Evolutionary conservation across 2,888 invertebrate species (phyloP).

Genomic region (Andricus curvator): DNA sequence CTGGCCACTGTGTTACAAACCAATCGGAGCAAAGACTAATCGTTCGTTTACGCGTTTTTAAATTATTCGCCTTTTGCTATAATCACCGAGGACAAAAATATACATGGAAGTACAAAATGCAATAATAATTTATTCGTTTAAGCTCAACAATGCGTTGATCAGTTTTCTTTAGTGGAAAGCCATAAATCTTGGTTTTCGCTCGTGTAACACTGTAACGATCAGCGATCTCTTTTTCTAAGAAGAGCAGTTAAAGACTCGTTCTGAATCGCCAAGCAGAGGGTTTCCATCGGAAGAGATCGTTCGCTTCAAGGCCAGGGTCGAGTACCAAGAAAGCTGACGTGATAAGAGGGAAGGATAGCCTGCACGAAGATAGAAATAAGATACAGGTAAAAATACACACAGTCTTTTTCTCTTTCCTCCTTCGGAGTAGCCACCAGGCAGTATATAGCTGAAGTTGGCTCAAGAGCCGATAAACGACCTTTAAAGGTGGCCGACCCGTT

Average conservation of each 20-base stretch:
- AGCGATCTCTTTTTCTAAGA: constrained; percentile 12
- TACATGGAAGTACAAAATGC: neutral
- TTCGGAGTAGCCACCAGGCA: neutral
- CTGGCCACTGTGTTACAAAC: neutral
- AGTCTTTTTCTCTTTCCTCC: constrained; percentile 3
- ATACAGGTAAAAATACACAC: constrained; percentile 14
- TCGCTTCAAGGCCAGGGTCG: constrained; percentile 63
- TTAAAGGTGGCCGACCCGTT: constrained; percentile 64
- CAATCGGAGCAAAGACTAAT: constrained; percentile 10
- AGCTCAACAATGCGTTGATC: neutral
- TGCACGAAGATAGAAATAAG: constrained; percentile 29
- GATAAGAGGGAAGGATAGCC: constrained; percentile 49
- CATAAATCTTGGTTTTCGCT: constrained; percentile 4
- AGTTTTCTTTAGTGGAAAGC: constrained; percentile 3
- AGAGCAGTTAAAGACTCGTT: constrained; percentile 49
- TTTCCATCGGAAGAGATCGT: constrained; percentile 49
- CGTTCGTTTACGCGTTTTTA: neutral
- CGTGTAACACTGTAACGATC: neutral
- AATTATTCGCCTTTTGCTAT: neutral
- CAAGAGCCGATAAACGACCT: constrained; percentile 58
- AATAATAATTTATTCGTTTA: neutral
- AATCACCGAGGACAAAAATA: neutral
- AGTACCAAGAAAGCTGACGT: constrained; percentile 57
- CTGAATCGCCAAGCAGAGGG: constrained; percentile 36
- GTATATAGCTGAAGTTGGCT: constrained; percentile 19